Base-by-base conservation (phyloP, 2,113 vertebrate species). In the Tetraodon nigroviridis region DNA sequence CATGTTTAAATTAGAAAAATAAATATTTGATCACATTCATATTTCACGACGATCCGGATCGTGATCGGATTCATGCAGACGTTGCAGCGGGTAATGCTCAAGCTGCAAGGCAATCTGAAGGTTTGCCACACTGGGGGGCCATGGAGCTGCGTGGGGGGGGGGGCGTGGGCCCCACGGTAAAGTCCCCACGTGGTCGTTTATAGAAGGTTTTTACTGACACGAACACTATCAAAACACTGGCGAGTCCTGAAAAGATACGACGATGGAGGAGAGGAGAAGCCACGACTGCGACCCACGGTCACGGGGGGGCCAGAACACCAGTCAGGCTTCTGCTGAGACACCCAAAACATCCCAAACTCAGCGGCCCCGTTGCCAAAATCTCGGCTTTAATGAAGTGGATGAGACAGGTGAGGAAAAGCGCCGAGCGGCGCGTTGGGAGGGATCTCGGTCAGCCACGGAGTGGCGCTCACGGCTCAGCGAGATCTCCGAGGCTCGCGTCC, bases 1-100 rank as follows among this genome's bases (percentile, higher is more conserved):
- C 57, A 76, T 73, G 32, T 80, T 67, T 69, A 57, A 64, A 67
- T 83, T 88, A 87, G 24, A 90, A 89, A 90, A 89, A 88, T 85
- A 86, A 73, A 85, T 67, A 63, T 71, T 81, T 82, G 52, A 75
- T 83, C 42, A 69, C 67, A 80, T 74, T 74, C 68, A 19, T 58
- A 76, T 63, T 55, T 69, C 60, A 79, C 69, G 51, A 64, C 32
- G 32, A 37, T 37, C 12, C 32, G 12, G 32, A 37, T 37, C 32
- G 32, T 37, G 32, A n/a, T 70, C 41, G 24, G 20, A 51, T 48
- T 70, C 78, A 86, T 79, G 72, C 76, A 76, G 67, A 71, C 60
- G 20, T 69, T 69, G 66, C 75, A 77, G 54, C 47, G 50, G 52
- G 12, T 18, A 67, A 61, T 18, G 37, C 32, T 51, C 40, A 12